Evolutionary conservation across 2,888 invertebrate species (phyloP).

Genomic region (Erebia aethiops): DNA sequence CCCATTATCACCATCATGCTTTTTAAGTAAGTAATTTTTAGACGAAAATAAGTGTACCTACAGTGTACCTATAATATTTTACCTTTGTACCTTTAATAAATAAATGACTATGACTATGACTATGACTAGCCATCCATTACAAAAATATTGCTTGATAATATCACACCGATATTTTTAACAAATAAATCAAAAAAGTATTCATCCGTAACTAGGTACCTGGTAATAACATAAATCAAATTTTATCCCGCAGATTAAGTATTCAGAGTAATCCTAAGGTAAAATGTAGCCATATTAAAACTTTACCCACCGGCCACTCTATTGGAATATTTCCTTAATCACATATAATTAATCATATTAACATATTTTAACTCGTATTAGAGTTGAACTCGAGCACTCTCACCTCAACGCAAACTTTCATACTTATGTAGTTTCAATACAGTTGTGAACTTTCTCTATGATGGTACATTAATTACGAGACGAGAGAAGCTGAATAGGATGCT

Average conservation of each 20-base stretch:
- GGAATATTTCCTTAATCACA: constrained; percentile 44
- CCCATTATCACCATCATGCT: too few relatives aligned
- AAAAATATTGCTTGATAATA: too few relatives aligned
- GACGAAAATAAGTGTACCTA: too few relatives aligned
- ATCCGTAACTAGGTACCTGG: neutral
- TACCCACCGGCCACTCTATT: constrained; percentile 34
- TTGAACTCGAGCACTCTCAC: constrained; percentile 69
- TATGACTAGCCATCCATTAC: too few relatives aligned
- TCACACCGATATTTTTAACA: too few relatives aligned
- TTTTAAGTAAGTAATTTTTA: too few relatives aligned
- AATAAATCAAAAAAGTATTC: neutral
- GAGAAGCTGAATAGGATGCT: constrained; percentile 71
- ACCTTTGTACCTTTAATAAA: too few relatives aligned
- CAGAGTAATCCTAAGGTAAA: constrained; percentile 41
- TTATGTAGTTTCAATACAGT: constrained; percentile 77
- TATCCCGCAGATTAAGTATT: constrained; percentile 32
- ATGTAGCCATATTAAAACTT: constrained; percentile 41
- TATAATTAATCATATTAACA: constrained; percentile 61
- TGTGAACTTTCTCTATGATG: constrained; percentile 77
- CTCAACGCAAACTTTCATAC: constrained; percentile 73
- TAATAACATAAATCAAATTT: constrained; percentile 35
- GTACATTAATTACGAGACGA: constrained; percentile 77
- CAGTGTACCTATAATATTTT: too few relatives aligned
- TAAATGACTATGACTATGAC: too few relatives aligned
- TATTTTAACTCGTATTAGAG: constrained; percentile 73